Evolutionary conservation across 30 jellyfish, hydroid and myxozoan species (phyloP).

Genomic region (Chrysaora quinquecirrha): DNA sequence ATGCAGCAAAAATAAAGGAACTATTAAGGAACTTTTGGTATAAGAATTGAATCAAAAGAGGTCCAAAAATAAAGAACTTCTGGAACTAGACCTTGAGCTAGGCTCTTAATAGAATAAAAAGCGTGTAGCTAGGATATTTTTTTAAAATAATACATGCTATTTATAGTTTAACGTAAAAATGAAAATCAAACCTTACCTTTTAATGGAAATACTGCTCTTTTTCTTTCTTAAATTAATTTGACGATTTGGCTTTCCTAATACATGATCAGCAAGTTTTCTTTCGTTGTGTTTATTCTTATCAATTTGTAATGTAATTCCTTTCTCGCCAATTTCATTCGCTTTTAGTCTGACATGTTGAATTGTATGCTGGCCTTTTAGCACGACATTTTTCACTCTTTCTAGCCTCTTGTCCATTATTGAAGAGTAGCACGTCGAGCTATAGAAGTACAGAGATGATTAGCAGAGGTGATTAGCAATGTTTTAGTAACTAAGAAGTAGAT

Average conservation of each 20-base stretch:
- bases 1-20: no score
- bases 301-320: conserved; percentile 48
- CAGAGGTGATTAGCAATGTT: no score
- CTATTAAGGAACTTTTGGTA: no score
- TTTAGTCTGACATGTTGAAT: conserved; percentile 54
- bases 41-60: no score
- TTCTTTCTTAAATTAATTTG: background rate
- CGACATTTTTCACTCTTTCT: conserved; percentile 15
- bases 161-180: background rate
- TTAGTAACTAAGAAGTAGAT: no score
- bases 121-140: no score
- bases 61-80: no score
- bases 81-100: no score
- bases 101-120: no score
- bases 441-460: no score
- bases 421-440: conserved; percentile 31
- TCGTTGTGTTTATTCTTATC: conserved; percentile 29
- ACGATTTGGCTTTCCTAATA: conserved; percentile 24
- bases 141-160: background rate
- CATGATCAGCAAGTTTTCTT: conserved; percentile 49
- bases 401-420: conserved; percentile 19
- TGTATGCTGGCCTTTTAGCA: conserved; percentile 56
- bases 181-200: conserved; percentile 16
- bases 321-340: conserved; percentile 53
- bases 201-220: conserved; percentile 46